These are phyloP conservation scores for Paratilapia polleni DNA, from an alignment of 2,113 vertebrate genomes.

Conservation along the genomic window DNA sequence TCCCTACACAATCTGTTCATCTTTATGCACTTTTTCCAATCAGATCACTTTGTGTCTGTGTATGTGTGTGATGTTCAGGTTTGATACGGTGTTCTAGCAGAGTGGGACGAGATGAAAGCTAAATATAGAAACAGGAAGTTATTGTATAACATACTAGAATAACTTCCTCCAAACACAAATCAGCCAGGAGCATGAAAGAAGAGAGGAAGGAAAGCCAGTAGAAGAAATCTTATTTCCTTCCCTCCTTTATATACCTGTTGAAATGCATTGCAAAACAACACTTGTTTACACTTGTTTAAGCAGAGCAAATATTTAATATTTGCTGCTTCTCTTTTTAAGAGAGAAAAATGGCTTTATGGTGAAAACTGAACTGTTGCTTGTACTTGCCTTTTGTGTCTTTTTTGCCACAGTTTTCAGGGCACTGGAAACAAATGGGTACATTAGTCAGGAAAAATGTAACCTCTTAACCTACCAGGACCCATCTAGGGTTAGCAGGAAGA, in stretches of 20 bases:
- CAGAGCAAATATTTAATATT: no score
- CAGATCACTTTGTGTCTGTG: conserved; percentile 1
- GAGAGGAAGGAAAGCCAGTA: neutral
- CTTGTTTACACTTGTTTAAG: no score
- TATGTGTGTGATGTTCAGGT: neutral
- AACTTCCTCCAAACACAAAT: conserved; percentile 16
- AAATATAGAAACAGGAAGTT: conserved; percentile 46
- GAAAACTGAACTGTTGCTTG: no score
- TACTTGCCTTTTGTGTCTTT: no score
- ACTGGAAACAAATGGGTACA: no score
- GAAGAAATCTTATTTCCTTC: neutral
- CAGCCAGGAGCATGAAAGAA: neutral
- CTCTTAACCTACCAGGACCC: no score
- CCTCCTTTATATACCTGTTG: neutral
- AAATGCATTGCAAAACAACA: no score
- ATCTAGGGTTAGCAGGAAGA: neutral
- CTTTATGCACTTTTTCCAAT: neutral
- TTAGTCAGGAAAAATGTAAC: no score
- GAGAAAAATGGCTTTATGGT: no score
- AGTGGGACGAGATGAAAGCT: neutral
- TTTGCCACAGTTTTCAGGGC: no score
- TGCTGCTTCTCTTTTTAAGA: no score
- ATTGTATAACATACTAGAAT: neutral
- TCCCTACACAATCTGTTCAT: neutral
- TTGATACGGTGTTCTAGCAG: conserved; percentile 12